phyloP scores from a whole-genome alignment of 2,888 invertebrate species.

The Odontothrips loti region DNA sequence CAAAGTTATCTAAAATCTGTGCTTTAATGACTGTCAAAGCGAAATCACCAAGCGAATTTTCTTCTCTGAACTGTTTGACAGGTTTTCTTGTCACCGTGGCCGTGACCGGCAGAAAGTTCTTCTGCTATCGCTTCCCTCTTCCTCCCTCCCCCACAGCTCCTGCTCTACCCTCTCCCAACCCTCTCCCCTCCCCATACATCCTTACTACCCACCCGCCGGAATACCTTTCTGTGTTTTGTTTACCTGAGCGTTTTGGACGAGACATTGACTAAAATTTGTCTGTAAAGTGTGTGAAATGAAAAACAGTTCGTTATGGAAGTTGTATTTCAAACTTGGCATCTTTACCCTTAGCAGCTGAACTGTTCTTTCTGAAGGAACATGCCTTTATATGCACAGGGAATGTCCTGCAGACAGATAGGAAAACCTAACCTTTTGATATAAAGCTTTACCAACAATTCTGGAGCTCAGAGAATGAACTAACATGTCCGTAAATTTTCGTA shows the following conservation, averaged over 20 bases:
- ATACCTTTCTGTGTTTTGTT: slow-evolving; percentile 6
- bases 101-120: too few species aligned
- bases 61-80: too few species aligned
- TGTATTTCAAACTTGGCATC: not conserved
- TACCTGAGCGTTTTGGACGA: not conserved
- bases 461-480: too few species aligned
- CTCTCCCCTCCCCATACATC: not conserved
- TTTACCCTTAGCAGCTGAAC: too few species aligned
- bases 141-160: too few species aligned
- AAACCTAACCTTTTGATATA: not conserved
- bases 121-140: too few species aligned
- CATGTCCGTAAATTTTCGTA: too few species aligned
- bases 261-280: not conserved
- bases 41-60: too few species aligned
- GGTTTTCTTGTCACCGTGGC: too few species aligned
- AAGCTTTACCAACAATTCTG: too few species aligned
- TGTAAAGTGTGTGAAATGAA: not conserved
- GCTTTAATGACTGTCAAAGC: too few species aligned
- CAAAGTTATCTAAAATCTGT: too few species aligned
- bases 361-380: not conserved
- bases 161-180: not conserved
- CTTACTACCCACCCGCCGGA: not conserved
- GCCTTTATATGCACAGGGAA: not conserved
- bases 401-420: not conserved
- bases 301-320: not conserved